Percentiles rank a stretch among this genome's conserved stretches.
Evolutionary conservation across 2,113 vertebrate genomes (phyloP).

Genomic region (Oriolus oriolus): DNA sequence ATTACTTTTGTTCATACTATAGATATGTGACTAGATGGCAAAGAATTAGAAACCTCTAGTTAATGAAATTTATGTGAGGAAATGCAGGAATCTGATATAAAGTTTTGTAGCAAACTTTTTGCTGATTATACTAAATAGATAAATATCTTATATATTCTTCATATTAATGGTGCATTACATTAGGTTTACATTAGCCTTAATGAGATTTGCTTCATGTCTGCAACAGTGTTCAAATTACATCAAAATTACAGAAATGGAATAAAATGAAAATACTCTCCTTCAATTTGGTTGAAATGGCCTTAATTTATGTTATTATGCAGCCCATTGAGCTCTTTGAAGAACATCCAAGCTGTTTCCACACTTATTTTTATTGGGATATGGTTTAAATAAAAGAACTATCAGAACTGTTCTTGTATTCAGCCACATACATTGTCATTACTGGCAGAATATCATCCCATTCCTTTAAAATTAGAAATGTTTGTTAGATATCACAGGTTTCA

Average conservation of each 20-base stretch:
- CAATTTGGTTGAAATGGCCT: conserved; percentile 59
- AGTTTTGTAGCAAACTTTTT: background rate
- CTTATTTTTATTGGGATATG: conserved; percentile 65
- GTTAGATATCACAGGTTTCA: conserved; percentile 18
- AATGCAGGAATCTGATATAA: background rate
- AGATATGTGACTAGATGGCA: background rate
- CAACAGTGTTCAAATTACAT: conserved; percentile 53
- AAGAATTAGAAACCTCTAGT: background rate
- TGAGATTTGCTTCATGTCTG: conserved; percentile 37
- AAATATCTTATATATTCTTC: background rate
- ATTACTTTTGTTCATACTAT: background rate
- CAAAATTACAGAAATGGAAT: conserved; percentile 38
- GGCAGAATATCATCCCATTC: conserved; percentile 62
- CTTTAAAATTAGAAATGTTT: conserved; percentile 61
- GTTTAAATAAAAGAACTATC: conserved; percentile 70
- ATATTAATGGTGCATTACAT: conserved; percentile 10
- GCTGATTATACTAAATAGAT: background rate
- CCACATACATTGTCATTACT: conserved; percentile 62
- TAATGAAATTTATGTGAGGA: background rate
- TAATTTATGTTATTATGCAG: conserved; percentile 69
- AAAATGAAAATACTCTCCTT: conserved; percentile 50
- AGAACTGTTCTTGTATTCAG: conserved; percentile 59
- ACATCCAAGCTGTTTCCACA: conserved; percentile 64
- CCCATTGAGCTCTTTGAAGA: conserved; percentile 66
- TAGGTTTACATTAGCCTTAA: conserved; percentile 55